Base-by-base conservation (phyloP, 1,140 invertebrate genomes). In the Harlomillsia oculata region DNA sequence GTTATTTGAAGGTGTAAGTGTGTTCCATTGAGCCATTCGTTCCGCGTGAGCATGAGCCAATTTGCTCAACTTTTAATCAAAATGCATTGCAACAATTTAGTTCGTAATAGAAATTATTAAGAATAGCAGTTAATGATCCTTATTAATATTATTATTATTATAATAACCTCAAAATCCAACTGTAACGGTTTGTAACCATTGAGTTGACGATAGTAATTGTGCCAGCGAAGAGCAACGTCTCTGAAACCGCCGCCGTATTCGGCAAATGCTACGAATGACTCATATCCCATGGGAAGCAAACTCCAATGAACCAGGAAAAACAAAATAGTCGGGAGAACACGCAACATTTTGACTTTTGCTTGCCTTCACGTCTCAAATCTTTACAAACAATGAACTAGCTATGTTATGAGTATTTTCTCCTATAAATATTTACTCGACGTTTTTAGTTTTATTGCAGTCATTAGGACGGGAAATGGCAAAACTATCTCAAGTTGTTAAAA, bases 1-100 rank as follows among this genome's bases (percentile, higher is more conserved):
- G 3, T 1, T 0, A 14, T 57, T 37, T 0, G 55, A 50, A 13
- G 25, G 16, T 3, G 39, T 2, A 8, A 57, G 20, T 16, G 2
- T 50, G 16, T 51, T 41, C 18, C 9, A 0, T 5, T 5, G 9
- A 8, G 55, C 55, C n/a, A 51, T 13, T 18, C 18, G 23, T 16
- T 57, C 55, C 9, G 55, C 55, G 14, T 57, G 55, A 21, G 46
- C 46, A 14, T 57, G 55, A 14, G 55, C 55, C 18, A 57, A 16
- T 36, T 51, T 57, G 29, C 32, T 57, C 20, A 57, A 45, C 55
- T 48, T 16, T 41, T 55, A 39, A 43, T 36, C 18, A 36, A n/a
- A 29, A 41, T 1, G 23, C 2, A 34, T 5, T 34, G 8, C 32
- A 36, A 3, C 11, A 20, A 41, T 34, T 16, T 18, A 34, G 29